Evolutionary conservation across 2,113 vertebrate species (phyloP), one percentile per base, ranked within the genome.

Genomic region (Lethenteron reissneri): DNA sequence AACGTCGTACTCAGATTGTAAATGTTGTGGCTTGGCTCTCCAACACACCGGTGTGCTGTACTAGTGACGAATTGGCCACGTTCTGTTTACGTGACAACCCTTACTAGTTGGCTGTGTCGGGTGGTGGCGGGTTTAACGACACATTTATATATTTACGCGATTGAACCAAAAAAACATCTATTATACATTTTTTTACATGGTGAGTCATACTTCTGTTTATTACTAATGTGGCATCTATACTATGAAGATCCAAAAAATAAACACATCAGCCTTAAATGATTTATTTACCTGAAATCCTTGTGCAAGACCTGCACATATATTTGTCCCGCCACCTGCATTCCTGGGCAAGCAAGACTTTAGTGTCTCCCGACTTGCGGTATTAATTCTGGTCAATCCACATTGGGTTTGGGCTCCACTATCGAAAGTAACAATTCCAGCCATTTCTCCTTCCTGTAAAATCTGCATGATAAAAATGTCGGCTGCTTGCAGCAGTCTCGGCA

Each of bases 401-500:
- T 70, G 75, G 69, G 80, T 74, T 64, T 75, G 68, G 17, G 77
- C 77, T 75, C 56, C 58, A 58, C 75, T 74, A 12, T 58, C 56
- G 25, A 80, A 83, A 12, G 60, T 78, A 56, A 74, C 75, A 71
- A 84, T 81, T 9, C 78, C 82, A 72, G 83, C 76, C 57, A 74
- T 74, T 10, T 81, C 76, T 19, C 74, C 75, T 8, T 71, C 71
- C 73, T 83, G 78, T 73, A 80, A 75, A 73, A 80, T 73, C 13
- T 80, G 75, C 69, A 74, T 76, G n/a, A 85, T 70, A 58, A 83
- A 85, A 21, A 81, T 57, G 71, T 77, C 78, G 41, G 79, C 76
- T 64, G 82, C 81, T 75, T 82, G 82, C 11, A 56, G 76, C 11
- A 79, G 59, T 70, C 11, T 75, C 58, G 74, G 21, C 10, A 83